Evolutionary conservation across 2,797 vertebrate species (phyloP).

Genomic region (Aeoliscus strigatus): DNA sequence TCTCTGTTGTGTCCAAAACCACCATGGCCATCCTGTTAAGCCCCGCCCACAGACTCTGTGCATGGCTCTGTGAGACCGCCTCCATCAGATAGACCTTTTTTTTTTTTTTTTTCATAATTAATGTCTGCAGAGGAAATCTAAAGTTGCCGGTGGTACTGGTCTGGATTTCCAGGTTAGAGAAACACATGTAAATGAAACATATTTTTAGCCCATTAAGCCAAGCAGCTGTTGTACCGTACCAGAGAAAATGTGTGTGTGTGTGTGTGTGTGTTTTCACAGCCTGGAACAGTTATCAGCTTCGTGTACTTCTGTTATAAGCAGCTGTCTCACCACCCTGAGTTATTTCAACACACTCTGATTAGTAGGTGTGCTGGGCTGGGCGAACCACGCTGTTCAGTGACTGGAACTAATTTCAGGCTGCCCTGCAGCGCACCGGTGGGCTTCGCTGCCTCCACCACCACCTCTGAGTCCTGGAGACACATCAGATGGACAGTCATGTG

Average conservation of each 20-base stretch:
- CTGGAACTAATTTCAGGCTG: slow-evolving; percentile 64
- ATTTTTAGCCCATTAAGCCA: no score
- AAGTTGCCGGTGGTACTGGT: no score
- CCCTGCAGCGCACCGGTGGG: slow-evolving; percentile 38
- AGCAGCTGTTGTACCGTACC: no score
- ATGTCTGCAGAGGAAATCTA: no score
- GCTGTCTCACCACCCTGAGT: slow-evolving; percentile 54
- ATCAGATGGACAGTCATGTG: slow-evolving; percentile 19
- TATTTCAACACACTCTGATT: slow-evolving; percentile 67
- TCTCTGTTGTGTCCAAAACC: no score
- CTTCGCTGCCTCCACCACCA: slow-evolving; percentile 21
- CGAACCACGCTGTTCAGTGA: slow-evolving; percentile 41
- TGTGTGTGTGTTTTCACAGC: slow-evolving; percentile 42
- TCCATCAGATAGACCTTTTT: no score
- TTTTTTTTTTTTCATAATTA: no score
- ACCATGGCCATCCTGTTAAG: no score
- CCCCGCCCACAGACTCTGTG: no score
- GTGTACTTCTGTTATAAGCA: slow-evolving; percentile 36
- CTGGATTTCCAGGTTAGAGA: no score
- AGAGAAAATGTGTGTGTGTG: slow-evolving; percentile 7
- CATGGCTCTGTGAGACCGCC: no score
- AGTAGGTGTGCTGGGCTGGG: slow-evolving; percentile 64
- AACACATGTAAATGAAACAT: no score
- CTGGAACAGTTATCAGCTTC: slow-evolving; percentile 51
- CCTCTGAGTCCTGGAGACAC: slow-evolving; percentile 26